A percentile compares a stretch with the other conserved stretches of the same genome.
These are phyloP conservation scores for Anoplopoma fimbria DNA, from an alignment of 2,113 vertebrate species.

Conservation along the genomic window DNA sequence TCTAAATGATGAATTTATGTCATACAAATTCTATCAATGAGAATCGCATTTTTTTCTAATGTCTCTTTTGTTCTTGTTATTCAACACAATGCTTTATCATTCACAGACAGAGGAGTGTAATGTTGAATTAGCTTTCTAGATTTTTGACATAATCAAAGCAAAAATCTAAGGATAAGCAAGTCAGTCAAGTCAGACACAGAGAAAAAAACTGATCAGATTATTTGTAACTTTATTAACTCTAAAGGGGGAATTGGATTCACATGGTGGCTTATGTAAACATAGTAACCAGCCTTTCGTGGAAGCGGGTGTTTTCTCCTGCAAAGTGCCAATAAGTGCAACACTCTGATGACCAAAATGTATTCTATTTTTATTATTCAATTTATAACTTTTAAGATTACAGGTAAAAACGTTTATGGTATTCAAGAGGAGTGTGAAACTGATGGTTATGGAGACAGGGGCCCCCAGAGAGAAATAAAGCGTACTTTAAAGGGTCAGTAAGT, in stretches of 20 bases:
- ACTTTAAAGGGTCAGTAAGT: neutral
- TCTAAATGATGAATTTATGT: neutral
- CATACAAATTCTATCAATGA: neutral
- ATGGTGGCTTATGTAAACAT: constrained; percentile 43
- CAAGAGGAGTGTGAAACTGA: neutral
- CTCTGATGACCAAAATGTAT: neutral
- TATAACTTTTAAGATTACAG: neutral
- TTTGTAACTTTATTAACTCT: constrained; percentile 33
- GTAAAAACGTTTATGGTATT: neutral
- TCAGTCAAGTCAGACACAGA: neutral
- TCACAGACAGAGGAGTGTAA: neutral
- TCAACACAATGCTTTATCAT: neutral
- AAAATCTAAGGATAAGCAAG: neutral
- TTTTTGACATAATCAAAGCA: neutral
- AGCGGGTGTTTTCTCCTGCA: neutral
- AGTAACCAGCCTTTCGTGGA: neutral
- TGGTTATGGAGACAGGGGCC: neutral
- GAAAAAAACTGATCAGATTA: constrained; percentile 52
- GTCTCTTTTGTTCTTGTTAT: neutral
- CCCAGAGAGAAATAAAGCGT: neutral
- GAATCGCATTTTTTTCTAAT: neutral
- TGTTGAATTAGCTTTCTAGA: neutral
- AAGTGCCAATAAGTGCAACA: neutral
- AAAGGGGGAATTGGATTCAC: constrained; percentile 45
- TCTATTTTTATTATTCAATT: neutral